A percentile compares a stretch with the other conserved stretches of the same genome.
Evolutionary conservation across 2,113 vertebrate genomes (phyloP).

Genomic region (Melospiza melodia): DNA sequence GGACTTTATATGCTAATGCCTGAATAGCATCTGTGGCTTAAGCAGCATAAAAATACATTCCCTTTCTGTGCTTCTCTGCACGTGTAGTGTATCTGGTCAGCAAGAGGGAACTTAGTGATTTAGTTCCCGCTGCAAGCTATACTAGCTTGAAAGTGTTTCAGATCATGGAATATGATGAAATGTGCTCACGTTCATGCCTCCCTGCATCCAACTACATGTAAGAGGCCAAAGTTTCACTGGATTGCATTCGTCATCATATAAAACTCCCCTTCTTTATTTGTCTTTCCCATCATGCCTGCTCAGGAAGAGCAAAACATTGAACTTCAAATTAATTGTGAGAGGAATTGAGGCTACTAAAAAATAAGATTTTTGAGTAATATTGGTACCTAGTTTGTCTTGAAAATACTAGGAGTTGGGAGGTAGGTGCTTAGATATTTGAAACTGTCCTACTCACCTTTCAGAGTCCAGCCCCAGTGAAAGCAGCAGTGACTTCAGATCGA

Average conservation of each 20-base stretch:
- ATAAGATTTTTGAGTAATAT: neutral
- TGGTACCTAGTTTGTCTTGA: neutral
- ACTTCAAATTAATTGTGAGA: neutral
- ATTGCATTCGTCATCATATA: neutral
- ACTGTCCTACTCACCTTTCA: neutral
- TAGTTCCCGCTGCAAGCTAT: neutral
- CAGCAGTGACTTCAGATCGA: neutral
- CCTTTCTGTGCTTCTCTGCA: neutral
- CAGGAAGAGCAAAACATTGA: neutral
- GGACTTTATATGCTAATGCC: neutral
- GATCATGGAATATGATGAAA: neutral
- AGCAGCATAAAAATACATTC: neutral
- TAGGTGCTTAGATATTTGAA: neutral
- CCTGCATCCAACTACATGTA: neutral
- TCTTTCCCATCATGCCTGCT: neutral
- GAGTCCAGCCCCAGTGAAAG: neutral
- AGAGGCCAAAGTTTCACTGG: neutral
- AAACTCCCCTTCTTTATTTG: neutral
- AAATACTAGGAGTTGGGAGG: neutral
- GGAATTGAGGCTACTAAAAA: neutral
- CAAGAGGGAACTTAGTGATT: neutral
- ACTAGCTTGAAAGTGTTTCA: neutral
- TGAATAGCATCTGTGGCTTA: neutral
- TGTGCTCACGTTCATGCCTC: neutral
- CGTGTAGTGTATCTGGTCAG: neutral